Evolutionary conservation across 2,797 vertebrate genomes (phyloP).

Genomic region (Borostomias antarcticus): DNA sequence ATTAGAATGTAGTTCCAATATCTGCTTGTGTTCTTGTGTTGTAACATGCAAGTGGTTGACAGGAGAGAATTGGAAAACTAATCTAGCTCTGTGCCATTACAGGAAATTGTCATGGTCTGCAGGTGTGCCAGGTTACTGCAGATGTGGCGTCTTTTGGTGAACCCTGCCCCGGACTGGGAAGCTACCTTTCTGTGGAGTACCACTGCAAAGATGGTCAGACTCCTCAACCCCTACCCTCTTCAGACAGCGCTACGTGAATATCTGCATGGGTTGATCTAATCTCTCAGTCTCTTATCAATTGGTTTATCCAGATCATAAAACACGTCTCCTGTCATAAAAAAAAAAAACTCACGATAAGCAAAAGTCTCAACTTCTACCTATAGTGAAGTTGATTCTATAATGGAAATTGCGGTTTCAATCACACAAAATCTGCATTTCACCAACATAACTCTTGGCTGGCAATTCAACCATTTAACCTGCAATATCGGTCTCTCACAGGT

Average conservation of each 20-base stretch:
- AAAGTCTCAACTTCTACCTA: background rate
- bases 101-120: slow-evolving; percentile 83
- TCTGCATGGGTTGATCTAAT: background rate
- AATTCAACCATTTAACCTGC: background rate
- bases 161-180: slow-evolving; percentile 79
- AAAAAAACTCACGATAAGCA: background rate
- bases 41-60: background rate
- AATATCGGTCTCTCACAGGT: slow-evolving; percentile 69
- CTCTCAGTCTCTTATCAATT: background rate
- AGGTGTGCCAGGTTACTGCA: slow-evolving; percentile 80
- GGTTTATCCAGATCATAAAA: background rate
- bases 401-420: background rate
- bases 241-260: background rate
- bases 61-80: background rate
- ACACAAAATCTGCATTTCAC: too few species aligned
- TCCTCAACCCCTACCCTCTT: background rate
- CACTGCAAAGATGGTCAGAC: slow-evolving; percentile 86
- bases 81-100: slow-evolving; percentile 33
- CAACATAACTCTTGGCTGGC: background rate
- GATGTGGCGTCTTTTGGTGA: slow-evolving; percentile 77
- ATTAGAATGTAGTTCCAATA: background rate
- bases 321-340: background rate
- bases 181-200: slow-evolving; percentile 86
- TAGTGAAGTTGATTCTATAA: background rate
- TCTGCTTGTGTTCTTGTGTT: background rate